phyloP scores from a whole-genome alignment of 1,140 invertebrate genomes.

The Drosophila bipectinata region DNA sequence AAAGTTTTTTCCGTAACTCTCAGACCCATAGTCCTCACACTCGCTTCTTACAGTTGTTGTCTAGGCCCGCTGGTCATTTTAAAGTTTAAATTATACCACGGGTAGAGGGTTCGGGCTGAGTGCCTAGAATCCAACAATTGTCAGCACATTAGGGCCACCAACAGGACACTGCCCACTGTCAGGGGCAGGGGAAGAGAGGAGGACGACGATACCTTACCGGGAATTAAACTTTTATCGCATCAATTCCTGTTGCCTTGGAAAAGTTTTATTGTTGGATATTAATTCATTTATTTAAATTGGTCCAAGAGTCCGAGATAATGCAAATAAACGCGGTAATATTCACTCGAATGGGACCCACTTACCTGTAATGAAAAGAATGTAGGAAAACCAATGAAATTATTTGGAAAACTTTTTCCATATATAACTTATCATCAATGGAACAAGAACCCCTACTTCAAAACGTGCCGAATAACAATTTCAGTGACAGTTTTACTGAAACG shows the following conservation, averaged over 20 bases:
- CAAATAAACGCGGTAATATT: slow-evolving; percentile 30
- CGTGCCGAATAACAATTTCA: no score
- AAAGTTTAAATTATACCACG: slow-evolving; percentile 72
- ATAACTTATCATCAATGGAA: no score
- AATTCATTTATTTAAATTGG: slow-evolving; percentile 74
- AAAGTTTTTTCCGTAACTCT: slow-evolving; percentile 56
- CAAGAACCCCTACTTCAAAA: no score
- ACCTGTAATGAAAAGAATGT: slow-evolving; percentile 52
- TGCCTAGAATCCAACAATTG: slow-evolving; percentile 67
- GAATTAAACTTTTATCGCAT: slow-evolving; percentile 60
- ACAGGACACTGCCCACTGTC: not conserved
- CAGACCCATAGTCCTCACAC: not conserved
- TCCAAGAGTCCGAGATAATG: slow-evolving; percentile 47
- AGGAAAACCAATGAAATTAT: slow-evolving; percentile 7
- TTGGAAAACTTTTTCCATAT: not conserved
- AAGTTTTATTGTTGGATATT: slow-evolving; percentile 70
- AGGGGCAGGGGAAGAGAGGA: slow-evolving; percentile 5
- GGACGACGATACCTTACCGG: slow-evolving; percentile 15
- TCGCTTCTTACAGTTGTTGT: slow-evolving; percentile 18
- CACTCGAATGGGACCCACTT: slow-evolving; percentile 39
- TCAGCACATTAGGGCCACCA: slow-evolving; percentile 72
- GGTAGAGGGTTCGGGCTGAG: slow-evolving; percentile 30
- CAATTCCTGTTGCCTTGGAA: slow-evolving; percentile 53
- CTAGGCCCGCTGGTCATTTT: slow-evolving; percentile 70
- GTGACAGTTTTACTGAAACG: no score